Conservation (phyloP, 2,888 invertebrate species). For the Eubasilissa splendida region DNA sequence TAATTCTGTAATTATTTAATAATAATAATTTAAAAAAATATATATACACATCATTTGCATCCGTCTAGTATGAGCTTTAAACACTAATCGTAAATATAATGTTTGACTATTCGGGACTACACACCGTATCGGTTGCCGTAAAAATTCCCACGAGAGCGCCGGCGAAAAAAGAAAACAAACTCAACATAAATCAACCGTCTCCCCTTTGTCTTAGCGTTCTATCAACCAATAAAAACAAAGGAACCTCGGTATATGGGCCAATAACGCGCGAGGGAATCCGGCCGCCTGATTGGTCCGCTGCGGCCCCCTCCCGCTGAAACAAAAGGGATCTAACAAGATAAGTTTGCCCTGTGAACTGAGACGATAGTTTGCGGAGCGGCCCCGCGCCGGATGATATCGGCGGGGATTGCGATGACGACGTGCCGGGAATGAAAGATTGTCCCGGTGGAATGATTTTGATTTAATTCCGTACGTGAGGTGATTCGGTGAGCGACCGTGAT, state of each 20-base stretch:
- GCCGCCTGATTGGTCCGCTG: slow-evolving; percentile 52
- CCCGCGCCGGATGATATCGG: neutral
- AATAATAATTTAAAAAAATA: too few relatives aligned
- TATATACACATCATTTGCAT: too few relatives aligned
- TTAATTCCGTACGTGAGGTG: slow-evolving; percentile 43
- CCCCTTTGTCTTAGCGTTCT: slow-evolving; percentile 55
- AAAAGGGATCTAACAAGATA: slow-evolving; percentile 54
- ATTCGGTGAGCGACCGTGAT: neutral
- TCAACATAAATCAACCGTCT: slow-evolving; percentile 51
- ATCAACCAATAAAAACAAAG: slow-evolving; percentile 59
- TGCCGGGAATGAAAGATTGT: slow-evolving; percentile 26
- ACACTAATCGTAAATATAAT: too few relatives aligned
- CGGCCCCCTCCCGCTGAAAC: slow-evolving; percentile 47
- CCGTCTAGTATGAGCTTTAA: too few relatives aligned
- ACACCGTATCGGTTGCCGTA: too few relatives aligned
- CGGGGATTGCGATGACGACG: slow-evolving; percentile 26
- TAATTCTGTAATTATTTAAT: too few relatives aligned
- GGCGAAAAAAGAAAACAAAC: slow-evolving; percentile 43
- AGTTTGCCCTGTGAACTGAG: slow-evolving; percentile 44
- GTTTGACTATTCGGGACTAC: too few relatives aligned
- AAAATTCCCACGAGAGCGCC: too few relatives aligned
- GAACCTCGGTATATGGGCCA: slow-evolving; percentile 52
- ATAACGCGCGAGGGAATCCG: slow-evolving; percentile 51
- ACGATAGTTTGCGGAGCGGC: neutral
- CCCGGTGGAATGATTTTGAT: slow-evolving; percentile 44